Percentiles rank a stretch among this genome's conserved stretches.
Conservation (phyloP, 2,888 invertebrate species). For the Lymantria monacha region DNA sequence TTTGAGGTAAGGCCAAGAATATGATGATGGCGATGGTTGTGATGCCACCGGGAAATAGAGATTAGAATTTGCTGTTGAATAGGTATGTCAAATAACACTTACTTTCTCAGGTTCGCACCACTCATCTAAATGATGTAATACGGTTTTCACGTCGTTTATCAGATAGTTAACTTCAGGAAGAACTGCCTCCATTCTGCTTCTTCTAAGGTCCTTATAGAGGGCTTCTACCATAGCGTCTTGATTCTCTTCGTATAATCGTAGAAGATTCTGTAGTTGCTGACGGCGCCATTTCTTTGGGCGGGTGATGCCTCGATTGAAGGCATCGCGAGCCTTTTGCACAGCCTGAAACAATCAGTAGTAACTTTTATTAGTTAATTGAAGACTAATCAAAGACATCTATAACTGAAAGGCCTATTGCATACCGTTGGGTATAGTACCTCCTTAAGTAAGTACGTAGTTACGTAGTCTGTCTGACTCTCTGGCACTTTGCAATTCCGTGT, state of each 20-base stretch:
- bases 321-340: slow-evolving; percentile 86
- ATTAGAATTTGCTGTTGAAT: no score
- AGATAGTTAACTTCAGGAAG: slow-evolving; percentile 90
- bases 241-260: slow-evolving; percentile 91
- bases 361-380: no score
- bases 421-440: no score
- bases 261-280: slow-evolving; percentile 88
- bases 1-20: no score
- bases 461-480: no score
- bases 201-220: slow-evolving; percentile 89
- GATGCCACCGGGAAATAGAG: no score
- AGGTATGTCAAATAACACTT: slow-evolving; percentile 26
- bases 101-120: slow-evolving; percentile 90
- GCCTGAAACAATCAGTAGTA: slow-evolving; percentile 64
- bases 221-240: slow-evolving; percentile 87
- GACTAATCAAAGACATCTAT: no score
- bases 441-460: no score
- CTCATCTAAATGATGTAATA: slow-evolving; percentile 86
- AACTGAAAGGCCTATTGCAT: no score
- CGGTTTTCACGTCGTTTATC: slow-evolving; percentile 88
- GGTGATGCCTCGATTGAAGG: slow-evolving; percentile 92
- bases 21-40: no score
- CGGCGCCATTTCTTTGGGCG: slow-evolving; percentile 90
- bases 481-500: no score
- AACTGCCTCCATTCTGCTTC: slow-evolving; percentile 89